Evolutionary conservation across 2,888 invertebrate species (phyloP), one percentile per base, ranked within the genome.

Genomic region (Luffia ferchaultella): DNA sequence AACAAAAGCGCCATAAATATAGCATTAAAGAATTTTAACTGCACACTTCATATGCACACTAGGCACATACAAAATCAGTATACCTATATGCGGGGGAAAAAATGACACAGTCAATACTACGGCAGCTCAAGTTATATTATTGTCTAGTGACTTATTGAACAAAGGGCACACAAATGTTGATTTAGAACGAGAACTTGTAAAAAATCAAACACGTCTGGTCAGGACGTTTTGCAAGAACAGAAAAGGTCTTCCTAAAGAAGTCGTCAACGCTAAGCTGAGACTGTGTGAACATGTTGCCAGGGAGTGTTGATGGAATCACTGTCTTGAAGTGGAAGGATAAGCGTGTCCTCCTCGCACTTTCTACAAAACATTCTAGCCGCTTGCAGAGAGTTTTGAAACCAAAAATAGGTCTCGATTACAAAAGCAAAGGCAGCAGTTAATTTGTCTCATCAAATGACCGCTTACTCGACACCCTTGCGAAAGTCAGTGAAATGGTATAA

Each of bases 131-230:
- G 59, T 64, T 20, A 62, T 63, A 19, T 58, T 65, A 60, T 47
- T 51, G 18, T 54, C 64, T n/a, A 62, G 59, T 48, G 58, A 59
- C 51, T 53, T 63, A 42, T 55, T 67, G 2, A 53, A 60, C 42
- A 60, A 61, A 58, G 65, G 64, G 59, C 64, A 64, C 51, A 63
- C 60, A 49, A 62, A 60, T 46, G 54, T 60, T 16, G 54, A 56
- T 46, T 49, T 56, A 48, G 58, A 56, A 2, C 53, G 59, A 56
- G 50, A 59, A 47, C 59, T 63, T 16, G 45, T 62, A 49, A 43
- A 53, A 45, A 55, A 53, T 45, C 48, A 58, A 49, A 63, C 62
- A 45, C 60, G 60, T 58, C 56, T 62, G 42, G 51, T 63, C 46
- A 61, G 59, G 45, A 61, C 60, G 44, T 40, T 60, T 40, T 44